phyloP scores from a whole-genome alignment of 2,113 vertebrate genomes.

The Galbula dea region DNA sequence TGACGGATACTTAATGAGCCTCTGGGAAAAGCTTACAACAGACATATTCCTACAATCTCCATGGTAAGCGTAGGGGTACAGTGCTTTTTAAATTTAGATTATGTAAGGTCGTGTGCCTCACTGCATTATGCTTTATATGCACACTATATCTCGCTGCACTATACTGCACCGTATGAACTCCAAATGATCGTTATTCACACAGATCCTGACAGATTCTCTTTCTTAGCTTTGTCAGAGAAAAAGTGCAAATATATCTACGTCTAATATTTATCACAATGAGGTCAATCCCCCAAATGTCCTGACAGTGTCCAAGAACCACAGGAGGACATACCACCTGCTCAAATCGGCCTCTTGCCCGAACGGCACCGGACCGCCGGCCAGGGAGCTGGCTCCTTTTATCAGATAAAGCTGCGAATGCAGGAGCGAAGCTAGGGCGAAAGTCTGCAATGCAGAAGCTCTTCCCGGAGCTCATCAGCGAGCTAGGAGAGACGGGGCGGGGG shows the following conservation, averaged over 20 bases:
- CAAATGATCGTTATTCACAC: background rate
- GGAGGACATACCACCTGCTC: background rate
- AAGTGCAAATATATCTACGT: background rate
- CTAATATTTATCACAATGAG: background rate
- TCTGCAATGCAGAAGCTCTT: constrained; percentile 67
- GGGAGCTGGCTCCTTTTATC: background rate
- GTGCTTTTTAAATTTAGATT: constrained; percentile 44
- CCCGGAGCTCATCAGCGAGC: background rate
- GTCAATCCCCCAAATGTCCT: background rate
- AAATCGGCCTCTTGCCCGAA: background rate
- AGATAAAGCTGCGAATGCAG: background rate
- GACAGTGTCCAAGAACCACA: background rate
- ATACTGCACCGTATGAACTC: background rate
- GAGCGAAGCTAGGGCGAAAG: background rate
- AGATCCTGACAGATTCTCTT: background rate
- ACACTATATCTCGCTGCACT: background rate
- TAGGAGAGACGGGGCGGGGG: background rate
- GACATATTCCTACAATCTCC: background rate
- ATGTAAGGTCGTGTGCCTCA: constrained; percentile 40
- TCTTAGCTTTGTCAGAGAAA: background rate
- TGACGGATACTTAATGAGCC: background rate
- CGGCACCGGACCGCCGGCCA: background rate
- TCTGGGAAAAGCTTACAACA: background rate
- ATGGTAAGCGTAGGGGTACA: background rate
- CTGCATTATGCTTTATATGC: constrained; percentile 18